Conservation (phyloP, 2,888 invertebrate genomes). For the Morpho deidamia region DNA sequence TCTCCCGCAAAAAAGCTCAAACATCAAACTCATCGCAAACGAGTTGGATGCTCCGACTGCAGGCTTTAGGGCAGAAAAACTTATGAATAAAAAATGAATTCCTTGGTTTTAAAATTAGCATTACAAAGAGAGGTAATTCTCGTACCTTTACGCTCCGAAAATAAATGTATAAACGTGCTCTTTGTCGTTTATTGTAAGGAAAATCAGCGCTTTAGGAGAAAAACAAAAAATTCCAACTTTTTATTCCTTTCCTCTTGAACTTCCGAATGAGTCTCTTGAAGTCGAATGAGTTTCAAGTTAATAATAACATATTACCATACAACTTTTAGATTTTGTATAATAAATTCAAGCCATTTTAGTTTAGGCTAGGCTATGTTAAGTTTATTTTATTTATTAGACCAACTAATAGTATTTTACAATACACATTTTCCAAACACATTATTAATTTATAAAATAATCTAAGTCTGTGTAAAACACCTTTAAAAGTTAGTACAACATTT, state of each 20-base stretch:
- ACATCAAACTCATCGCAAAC: conserved; percentile 62
- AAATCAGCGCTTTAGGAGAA: conserved; percentile 55
- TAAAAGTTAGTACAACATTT: no score
- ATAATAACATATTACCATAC: no score
- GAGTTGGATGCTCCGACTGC: conserved; percentile 68
- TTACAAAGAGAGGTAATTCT: conserved; percentile 75
- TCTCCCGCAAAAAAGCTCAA: conserved; percentile 31
- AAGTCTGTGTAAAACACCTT: no score
- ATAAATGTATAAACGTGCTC: conserved; percentile 64
- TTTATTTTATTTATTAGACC: no score
- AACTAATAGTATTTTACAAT: no score
- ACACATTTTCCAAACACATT: no score
- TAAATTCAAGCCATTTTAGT: no score
- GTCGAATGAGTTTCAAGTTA: no score
- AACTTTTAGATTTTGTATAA: no score
- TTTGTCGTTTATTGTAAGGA: conserved; percentile 62
- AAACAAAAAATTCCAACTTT: conserved; percentile 12
- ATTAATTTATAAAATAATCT: no score
- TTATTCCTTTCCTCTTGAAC: conserved; percentile 1
- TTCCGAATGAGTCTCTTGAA: no score
- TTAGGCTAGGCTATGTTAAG: no score
- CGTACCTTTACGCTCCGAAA: conserved; percentile 68
- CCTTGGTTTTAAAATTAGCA: conserved; percentile 77
- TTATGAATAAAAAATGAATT: conserved; percentile 78
- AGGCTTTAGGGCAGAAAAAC: conserved; percentile 73